Percentiles rank a stretch among this genome's conserved stretches.
Evolutionary conservation across 2,888 invertebrate species (phyloP).

Genomic region (Chloromyia formosa): DNA sequence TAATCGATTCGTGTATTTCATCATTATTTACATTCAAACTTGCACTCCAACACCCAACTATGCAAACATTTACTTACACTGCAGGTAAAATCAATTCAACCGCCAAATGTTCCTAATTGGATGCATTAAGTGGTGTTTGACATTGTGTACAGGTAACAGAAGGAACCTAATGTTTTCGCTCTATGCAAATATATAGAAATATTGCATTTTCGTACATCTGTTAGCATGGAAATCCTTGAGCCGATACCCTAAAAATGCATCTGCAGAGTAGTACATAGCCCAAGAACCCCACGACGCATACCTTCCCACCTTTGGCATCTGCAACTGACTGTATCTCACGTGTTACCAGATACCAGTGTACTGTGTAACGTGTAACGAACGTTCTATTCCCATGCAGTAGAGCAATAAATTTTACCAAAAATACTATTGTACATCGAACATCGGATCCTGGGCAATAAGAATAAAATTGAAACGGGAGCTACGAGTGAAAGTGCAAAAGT

Average conservation of each 20-base stretch:
- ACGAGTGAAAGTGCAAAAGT: conserved; percentile 12
- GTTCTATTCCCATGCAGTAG: no score
- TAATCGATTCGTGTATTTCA: no score
- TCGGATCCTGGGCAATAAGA: background rate
- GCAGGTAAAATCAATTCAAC: conserved; percentile 8
- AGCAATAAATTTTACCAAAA: no score
- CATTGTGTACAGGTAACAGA: background rate
- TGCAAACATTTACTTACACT: background rate
- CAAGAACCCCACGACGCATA: no score
- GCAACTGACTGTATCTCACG: background rate
- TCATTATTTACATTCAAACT: no score
- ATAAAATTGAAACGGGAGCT: background rate
- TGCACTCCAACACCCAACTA: no score
- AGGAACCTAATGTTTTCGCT: no score
- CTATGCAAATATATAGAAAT: no score
- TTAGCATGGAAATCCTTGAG: background rate
- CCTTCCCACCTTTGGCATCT: background rate
- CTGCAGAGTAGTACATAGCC: background rate
- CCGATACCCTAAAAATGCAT: background rate
- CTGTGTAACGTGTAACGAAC: no score
- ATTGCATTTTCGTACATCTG: no score
- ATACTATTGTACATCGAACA: background rate
- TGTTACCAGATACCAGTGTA: background rate
- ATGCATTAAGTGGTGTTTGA: background rate
- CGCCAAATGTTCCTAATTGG: conserved; percentile 11